Conservation (phyloP, 2,113 vertebrate species). For the Hipposideros armiger region DNA sequence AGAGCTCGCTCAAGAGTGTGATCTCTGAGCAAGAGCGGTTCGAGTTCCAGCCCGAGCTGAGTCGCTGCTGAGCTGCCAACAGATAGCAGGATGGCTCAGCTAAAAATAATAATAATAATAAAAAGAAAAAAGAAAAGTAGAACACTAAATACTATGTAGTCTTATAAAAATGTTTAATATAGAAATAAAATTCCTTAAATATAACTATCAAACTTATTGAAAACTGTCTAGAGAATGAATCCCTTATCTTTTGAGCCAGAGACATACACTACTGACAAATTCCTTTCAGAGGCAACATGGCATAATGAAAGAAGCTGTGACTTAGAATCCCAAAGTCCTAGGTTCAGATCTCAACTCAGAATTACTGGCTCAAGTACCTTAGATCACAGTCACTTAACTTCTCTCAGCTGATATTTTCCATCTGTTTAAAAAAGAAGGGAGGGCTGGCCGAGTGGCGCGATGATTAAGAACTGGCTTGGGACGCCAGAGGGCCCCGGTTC, state of each 20-base stretch:
- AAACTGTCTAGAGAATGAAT: neutral
- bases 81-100: too few relatives aligned
- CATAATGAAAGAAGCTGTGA: neutral
- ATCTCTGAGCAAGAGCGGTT: too few relatives aligned
- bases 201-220: neutral
- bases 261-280: conserved; percentile 4
- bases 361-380: neutral
- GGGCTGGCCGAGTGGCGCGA: too few relatives aligned
- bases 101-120: too few relatives aligned
- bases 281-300: neutral
- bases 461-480: too few relatives aligned
- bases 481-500: too few relatives aligned
- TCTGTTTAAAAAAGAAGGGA: neutral
- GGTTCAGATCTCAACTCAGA: conserved; percentile 29
- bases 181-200: conserved; percentile 46
- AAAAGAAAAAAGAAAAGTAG: neutral
- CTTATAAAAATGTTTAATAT: conserved; percentile 9
- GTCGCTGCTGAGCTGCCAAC: too few relatives aligned
- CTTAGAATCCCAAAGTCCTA: conserved; percentile 14
- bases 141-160: neutral
- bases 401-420: neutral
- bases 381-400: neutral
- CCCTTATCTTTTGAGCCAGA: conserved; percentile 39
- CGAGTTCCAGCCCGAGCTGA: too few relatives aligned
- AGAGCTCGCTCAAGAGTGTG: too few relatives aligned